Conservation (phyloP, 2,888 invertebrate species). For the Tridacna crocea region DNA sequence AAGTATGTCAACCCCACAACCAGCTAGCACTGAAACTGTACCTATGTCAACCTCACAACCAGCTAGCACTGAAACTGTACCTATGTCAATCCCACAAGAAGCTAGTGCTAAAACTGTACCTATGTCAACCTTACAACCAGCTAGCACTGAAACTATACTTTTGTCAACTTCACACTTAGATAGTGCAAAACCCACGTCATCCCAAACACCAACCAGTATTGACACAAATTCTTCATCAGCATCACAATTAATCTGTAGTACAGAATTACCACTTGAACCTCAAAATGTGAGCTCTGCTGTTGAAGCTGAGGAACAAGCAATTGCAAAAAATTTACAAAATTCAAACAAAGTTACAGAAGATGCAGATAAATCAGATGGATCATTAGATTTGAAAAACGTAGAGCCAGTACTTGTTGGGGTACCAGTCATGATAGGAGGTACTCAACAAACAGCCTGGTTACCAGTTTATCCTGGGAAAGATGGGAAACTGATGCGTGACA, state of each 20-base stretch:
- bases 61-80: background rate
- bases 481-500: conserved; percentile 32
- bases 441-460: conserved; percentile 41
- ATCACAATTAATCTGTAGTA: background rate
- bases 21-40: background rate
- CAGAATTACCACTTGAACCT: background rate
- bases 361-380: background rate
- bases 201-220: background rate
- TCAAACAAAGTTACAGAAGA: background rate
- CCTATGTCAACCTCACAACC: no score
- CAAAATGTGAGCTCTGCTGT: background rate
- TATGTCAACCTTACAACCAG: background rate
- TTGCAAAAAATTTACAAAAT: background rate
- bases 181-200: background rate
- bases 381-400: background rate
- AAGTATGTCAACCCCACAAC: background rate
- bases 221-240: background rate
- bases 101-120: background rate
- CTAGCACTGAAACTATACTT: background rate
- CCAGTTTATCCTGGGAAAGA: conserved; percentile 38
- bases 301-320: background rate
- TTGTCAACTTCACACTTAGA: background rate
- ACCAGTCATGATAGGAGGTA: conserved; percentile 33
- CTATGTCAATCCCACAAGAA: background rate
- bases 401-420: conserved; percentile 38